Percentiles rank a stretch among this genome's conserved stretches.
Evolutionary conservation across 2,888 invertebrate genomes (phyloP).

Genomic region (Drosophila anomalipes): DNA sequence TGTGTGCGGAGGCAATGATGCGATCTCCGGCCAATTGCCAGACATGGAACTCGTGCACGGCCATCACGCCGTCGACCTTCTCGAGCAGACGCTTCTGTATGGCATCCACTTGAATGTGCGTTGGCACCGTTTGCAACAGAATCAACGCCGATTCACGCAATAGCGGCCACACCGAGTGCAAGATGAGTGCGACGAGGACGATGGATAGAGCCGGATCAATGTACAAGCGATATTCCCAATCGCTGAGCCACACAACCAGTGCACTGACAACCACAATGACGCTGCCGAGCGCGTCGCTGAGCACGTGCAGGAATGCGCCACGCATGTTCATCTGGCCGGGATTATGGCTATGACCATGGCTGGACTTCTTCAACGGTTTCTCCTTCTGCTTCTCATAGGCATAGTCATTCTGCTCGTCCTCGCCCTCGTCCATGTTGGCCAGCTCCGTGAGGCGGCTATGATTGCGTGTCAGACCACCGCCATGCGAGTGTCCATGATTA

Average conservation of each 20-base stretch:
- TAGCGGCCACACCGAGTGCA: slow-evolving; percentile 96
- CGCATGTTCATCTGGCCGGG: slow-evolving; percentile 98
- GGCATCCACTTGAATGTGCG: slow-evolving; percentile 97
- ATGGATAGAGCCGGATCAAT: slow-evolving; percentile 98
- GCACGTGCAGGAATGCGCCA: slow-evolving; percentile 99
- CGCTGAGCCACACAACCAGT: slow-evolving; percentile 90
- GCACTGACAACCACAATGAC: slow-evolving; percentile 91
- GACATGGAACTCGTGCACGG: slow-evolving; percentile 99
- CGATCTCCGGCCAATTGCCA: slow-evolving; percentile 99
- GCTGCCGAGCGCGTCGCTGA: slow-evolving; percentile 97
- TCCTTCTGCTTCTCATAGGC: slow-evolving; percentile 84
- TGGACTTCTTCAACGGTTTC: slow-evolving; percentile 83
- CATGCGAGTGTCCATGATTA: slow-evolving; percentile 87
- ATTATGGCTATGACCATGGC: slow-evolving; percentile 87
- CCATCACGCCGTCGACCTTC: slow-evolving; percentile 96
- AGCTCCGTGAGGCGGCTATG: slow-evolving; percentile 85
- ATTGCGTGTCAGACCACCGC: slow-evolving; percentile 84
- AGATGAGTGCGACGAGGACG: slow-evolving; percentile 93
- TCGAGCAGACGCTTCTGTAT: slow-evolving; percentile 94
- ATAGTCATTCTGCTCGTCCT: slow-evolving; percentile 87
- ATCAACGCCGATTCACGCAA: slow-evolving; percentile 97
- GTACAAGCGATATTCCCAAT: slow-evolving; percentile 93
- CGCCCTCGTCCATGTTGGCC: slow-evolving; percentile 89
- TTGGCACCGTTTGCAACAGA: slow-evolving; percentile 98
- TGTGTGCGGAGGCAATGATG: slow-evolving; percentile 98